phyloP scores from a whole-genome alignment of 2,113 vertebrate species.

The Casuarius casuarius region DNA sequence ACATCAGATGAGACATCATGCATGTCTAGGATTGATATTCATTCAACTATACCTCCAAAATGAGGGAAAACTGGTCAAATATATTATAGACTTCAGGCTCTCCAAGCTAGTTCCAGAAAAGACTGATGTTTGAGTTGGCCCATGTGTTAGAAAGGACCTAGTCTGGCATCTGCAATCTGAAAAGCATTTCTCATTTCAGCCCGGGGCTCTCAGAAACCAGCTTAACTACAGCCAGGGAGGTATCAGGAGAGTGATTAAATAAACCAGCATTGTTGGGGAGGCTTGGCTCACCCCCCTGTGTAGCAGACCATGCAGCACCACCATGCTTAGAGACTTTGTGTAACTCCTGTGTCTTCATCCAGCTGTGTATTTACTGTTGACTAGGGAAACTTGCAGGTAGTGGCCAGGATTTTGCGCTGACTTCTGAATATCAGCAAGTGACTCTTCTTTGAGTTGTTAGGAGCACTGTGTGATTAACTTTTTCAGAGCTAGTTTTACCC shows the following conservation, averaged over 20 bases:
- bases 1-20: background rate
- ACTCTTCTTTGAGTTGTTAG: background rate
- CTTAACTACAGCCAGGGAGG: background rate
- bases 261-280: background rate
- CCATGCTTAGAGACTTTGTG: background rate
- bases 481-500: background rate
- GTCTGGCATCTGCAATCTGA: background rate
- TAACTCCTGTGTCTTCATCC: background rate
- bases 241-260: background rate
- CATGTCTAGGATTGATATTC: background rate
- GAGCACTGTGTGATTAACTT: accelerated
- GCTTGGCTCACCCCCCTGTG: background rate
- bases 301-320: background rate
- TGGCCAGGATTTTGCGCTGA: background rate
- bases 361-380: background rate
- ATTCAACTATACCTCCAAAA: background rate
- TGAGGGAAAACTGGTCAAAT: background rate
- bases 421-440: background rate
- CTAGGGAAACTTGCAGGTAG: background rate
- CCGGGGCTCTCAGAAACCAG: background rate
- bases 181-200: background rate
- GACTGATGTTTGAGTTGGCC: background rate
- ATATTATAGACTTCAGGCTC: background rate
- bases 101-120: background rate
- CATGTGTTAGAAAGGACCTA: background rate